Conservation (phyloP, 2,888 invertebrate species). For the Ceramica pisi region DNA sequence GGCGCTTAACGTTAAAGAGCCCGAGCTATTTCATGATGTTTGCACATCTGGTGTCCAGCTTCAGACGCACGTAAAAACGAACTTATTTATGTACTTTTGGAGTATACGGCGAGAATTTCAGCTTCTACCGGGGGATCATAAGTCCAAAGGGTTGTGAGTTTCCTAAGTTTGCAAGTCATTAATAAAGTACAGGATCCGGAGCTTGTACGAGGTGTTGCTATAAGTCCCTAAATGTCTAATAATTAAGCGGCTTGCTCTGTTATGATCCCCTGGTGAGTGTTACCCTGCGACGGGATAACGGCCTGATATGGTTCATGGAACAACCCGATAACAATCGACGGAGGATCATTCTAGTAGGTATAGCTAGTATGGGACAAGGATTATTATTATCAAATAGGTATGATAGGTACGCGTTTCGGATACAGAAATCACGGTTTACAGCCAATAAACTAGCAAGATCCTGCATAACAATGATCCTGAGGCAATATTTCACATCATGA, state of each 20-base stretch:
- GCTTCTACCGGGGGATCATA: constrained; percentile 28
- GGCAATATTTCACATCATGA: background rate
- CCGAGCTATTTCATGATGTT: constrained; percentile 64
- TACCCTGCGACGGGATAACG: constrained; percentile 52
- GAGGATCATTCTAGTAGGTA: constrained; percentile 34
- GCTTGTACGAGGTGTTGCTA: constrained; percentile 55
- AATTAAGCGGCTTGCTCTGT: constrained; percentile 67
- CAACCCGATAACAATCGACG: constrained; percentile 38
- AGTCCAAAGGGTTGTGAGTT: constrained; percentile 34
- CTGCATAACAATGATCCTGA: background rate
- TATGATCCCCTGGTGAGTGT: constrained; percentile 64
- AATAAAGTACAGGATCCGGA: constrained; percentile 58
- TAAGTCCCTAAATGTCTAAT: constrained; percentile 71
- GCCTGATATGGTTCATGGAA: constrained; percentile 49
- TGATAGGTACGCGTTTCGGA: background rate
- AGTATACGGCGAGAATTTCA: constrained; percentile 36
- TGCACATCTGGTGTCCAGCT: constrained; percentile 66
- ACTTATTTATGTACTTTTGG: constrained; percentile 21
- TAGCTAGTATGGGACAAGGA: constrained; percentile 9
- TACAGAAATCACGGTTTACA: constrained; percentile 5
- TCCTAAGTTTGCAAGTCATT: constrained; percentile 47
- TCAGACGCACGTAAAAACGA: constrained; percentile 30
- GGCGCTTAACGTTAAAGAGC: constrained; percentile 64
- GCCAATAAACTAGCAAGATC: background rate
- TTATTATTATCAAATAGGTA: constrained; percentile 18